Evolutionary conservation across 1,140 invertebrate species (phyloP).

Genomic region (Drosophila repleta): DNA sequence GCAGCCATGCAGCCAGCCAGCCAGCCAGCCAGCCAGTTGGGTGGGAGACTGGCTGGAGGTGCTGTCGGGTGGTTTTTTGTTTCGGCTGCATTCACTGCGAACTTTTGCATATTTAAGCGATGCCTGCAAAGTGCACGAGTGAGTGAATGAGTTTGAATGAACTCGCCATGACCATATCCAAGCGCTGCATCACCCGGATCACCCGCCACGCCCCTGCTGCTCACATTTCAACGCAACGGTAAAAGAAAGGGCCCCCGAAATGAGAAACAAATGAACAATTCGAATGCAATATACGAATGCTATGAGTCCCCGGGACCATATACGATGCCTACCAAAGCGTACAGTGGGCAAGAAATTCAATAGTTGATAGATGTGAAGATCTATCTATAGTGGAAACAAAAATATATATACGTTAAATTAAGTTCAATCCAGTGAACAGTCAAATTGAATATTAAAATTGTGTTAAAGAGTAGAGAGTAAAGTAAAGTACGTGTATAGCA

Average conservation of each 20-base stretch:
- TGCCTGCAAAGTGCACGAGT: constrained; percentile 61
- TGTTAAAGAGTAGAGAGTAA: too few species aligned
- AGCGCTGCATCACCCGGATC: constrained; percentile 18
- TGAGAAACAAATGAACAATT: constrained; percentile 36
- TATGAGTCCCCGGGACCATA: constrained; percentile 9
- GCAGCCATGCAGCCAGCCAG: neutral
- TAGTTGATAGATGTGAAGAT: too few species aligned
- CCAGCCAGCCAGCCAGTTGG: neutral
- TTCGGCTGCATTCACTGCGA: constrained; percentile 69
- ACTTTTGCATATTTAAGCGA: constrained; percentile 79
- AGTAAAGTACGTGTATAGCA: too few species aligned
- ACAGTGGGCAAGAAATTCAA: constrained; percentile 18
- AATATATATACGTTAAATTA: too few species aligned
- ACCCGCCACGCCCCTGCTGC: constrained; percentile 3
- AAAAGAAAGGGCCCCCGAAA: constrained; percentile 26
- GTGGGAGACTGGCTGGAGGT: neutral
- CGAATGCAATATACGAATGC: constrained; percentile 26
- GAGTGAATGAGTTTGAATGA: constrained; percentile 82
- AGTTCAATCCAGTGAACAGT: too few species aligned
- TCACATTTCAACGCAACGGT: constrained; percentile 61
- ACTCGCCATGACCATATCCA: constrained; percentile 61
- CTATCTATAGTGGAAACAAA: too few species aligned
- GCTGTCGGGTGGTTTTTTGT: constrained; percentile 24
- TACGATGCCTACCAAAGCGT: constrained; percentile 6
- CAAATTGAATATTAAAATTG: too few species aligned